A percentile compares a stretch with the other conserved stretches of the same genome.
phyloP scores from a whole-genome alignment of 2,797 vertebrate genomes.

The Dendrocincla fuliginosa region DNA sequence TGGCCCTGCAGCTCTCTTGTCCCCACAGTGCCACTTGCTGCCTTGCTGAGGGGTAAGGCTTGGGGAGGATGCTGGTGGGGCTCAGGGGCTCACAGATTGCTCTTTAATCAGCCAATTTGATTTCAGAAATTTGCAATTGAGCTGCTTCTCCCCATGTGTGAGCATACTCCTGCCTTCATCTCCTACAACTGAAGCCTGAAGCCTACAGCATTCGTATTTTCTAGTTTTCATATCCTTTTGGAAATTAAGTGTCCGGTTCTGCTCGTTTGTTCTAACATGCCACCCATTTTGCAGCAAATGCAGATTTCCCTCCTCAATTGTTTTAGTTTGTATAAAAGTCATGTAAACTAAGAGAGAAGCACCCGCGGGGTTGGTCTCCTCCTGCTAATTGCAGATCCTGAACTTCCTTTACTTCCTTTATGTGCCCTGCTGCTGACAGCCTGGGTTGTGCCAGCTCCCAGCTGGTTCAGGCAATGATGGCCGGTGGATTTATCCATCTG shows the following conservation, averaged over 20 bases:
- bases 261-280: not conserved
- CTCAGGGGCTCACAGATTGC: not conserved
- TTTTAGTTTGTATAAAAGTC: not conserved
- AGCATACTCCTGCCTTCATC: not conserved
- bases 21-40: not conserved
- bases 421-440: not conserved
- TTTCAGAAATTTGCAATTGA: not conserved
- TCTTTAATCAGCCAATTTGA: not conserved
- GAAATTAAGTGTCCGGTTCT: not conserved
- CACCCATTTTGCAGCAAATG: not conserved
- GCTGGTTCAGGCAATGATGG: not conserved
- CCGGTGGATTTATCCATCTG: accelerated
- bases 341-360: not conserved
- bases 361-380: not conserved
- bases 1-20: accelerated
- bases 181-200: not conserved
- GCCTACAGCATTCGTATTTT: not conserved
- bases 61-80: not conserved
- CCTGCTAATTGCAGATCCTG: not conserved
- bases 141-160: not conserved
- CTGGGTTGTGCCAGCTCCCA: not conserved
- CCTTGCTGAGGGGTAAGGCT: not conserved
- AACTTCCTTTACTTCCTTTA: not conserved
- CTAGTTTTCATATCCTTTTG: not conserved
- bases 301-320: not conserved